Conservation (phyloP, 2,888 invertebrate genomes). For the Bibio marci region DNA sequence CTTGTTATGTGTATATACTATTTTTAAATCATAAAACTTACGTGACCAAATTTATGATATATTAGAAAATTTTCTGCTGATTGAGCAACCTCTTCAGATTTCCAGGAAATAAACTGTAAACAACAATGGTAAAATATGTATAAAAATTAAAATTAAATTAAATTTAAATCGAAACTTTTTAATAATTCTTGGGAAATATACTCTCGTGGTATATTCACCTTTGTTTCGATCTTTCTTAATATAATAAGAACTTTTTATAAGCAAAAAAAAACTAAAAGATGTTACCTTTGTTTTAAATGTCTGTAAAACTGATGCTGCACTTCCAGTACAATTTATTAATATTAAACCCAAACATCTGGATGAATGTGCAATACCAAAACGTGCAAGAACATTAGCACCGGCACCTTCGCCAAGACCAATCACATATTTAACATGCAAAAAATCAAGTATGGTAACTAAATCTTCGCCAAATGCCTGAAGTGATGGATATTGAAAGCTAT, state of each 20-base stretch:
- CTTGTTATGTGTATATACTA: too few species aligned
- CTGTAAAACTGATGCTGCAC: slow-evolving; percentile 71
- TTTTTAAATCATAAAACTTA: too few species aligned
- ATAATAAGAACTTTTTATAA: background rate
- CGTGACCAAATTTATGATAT: slow-evolving; percentile 82
- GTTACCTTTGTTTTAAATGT: slow-evolving; percentile 63
- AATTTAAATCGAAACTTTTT: too few species aligned
- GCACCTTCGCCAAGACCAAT: slow-evolving; percentile 78
- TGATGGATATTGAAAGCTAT: slow-evolving; percentile 62
- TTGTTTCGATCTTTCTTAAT: background rate
- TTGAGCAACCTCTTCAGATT: slow-evolving; percentile 66
- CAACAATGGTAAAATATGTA: slow-evolving; percentile 5
- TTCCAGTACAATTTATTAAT: slow-evolving; percentile 74
- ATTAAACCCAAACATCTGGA: slow-evolving; percentile 61
- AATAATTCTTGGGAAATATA: too few species aligned
- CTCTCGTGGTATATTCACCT: too few species aligned
- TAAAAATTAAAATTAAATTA: background rate
- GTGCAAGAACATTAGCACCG: slow-evolving; percentile 69
- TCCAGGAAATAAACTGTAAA: slow-evolving; percentile 61
- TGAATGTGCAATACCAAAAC: slow-evolving; percentile 70
- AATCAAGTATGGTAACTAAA: slow-evolving; percentile 61
- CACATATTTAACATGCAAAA: slow-evolving; percentile 65
- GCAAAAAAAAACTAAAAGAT: too few species aligned
- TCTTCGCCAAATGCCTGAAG: slow-evolving; percentile 70
- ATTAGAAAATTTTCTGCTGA: slow-evolving; percentile 77